phyloP scores from a whole-genome alignment of 2,888 invertebrate genomes.

The Phrixothrix hirtus region DNA sequence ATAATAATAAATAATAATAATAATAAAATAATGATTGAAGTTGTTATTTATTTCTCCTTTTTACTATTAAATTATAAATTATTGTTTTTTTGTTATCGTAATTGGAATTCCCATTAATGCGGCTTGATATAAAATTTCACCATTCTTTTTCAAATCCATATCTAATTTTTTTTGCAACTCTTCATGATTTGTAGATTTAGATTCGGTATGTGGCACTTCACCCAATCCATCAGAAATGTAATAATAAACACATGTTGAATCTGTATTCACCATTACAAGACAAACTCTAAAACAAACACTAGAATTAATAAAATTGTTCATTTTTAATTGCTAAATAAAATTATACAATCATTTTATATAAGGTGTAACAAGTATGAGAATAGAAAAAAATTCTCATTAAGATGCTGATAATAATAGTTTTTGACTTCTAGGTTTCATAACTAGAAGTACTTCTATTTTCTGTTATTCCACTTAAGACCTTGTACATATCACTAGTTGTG shows the following conservation, averaged over 20 bases:
- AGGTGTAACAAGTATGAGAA: no score
- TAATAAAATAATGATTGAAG: no score
- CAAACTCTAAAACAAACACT: slow-evolving; percentile 42
- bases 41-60: slow-evolving; percentile 8
- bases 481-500: no score
- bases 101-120: slow-evolving; percentile 44
- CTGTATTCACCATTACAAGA: slow-evolving; percentile 55
- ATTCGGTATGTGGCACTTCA: slow-evolving; percentile 40
- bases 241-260: slow-evolving; percentile 58
- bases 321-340: no score
- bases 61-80: background rate
- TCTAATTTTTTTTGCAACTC: slow-evolving; percentile 45
- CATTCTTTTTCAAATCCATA: slow-evolving; percentile 41
- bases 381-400: no score
- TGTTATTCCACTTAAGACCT: no score
- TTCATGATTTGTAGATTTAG: slow-evolving; percentile 39
- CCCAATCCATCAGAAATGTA: slow-evolving; percentile 49
- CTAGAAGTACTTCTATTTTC: no score
- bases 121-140: slow-evolving; percentile 42
- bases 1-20: slow-evolving; percentile 31
- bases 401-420: no score
- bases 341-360: no score
- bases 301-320: no score
- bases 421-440: no score
- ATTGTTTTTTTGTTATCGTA: slow-evolving; percentile 21